Conservation (phyloP, 2,888 invertebrate species). For the Laothoe populi region DNA sequence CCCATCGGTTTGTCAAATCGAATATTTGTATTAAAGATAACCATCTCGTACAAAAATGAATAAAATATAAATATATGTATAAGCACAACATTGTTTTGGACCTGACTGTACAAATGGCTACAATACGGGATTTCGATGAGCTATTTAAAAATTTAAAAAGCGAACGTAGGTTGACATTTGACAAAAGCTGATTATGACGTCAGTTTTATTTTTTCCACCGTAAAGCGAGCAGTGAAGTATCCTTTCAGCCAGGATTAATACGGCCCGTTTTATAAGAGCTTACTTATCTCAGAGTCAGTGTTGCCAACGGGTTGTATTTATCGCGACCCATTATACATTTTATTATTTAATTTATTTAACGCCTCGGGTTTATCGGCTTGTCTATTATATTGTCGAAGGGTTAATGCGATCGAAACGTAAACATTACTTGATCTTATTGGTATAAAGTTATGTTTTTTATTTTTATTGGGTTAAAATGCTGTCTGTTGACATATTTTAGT, state of each 20-base stretch:
- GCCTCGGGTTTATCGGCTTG: constrained; percentile 76
- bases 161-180: constrained; percentile 76
- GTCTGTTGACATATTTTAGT: constrained; percentile 12
- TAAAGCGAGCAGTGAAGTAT: constrained; percentile 53
- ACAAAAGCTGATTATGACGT: constrained; percentile 85
- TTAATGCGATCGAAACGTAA: constrained; percentile 76
- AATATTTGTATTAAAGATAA: not conserved
- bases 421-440: constrained; percentile 68
- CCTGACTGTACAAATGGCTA: constrained; percentile 37
- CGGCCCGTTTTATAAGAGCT: constrained; percentile 81
- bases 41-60: not conserved
- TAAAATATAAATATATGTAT: not conserved
- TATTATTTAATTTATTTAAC: constrained; percentile 85
- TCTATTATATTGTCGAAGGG: constrained; percentile 80
- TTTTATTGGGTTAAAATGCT: constrained; percentile 27
- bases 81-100: constrained; percentile 21
- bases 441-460: constrained; percentile 60
- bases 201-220: constrained; percentile 70
- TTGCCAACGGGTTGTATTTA: constrained; percentile 80
- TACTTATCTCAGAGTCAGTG: constrained; percentile 77
- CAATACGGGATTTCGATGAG: constrained; percentile 59
- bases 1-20: not conserved
- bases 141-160: constrained; percentile 77
- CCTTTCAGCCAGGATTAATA: constrained; percentile 83
- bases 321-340: constrained; percentile 81